Percentiles rank a stretch among this genome's conserved stretches.
Conservation (phyloP, 2,888 invertebrate genomes). For the Drosophila pegasa region DNA sequence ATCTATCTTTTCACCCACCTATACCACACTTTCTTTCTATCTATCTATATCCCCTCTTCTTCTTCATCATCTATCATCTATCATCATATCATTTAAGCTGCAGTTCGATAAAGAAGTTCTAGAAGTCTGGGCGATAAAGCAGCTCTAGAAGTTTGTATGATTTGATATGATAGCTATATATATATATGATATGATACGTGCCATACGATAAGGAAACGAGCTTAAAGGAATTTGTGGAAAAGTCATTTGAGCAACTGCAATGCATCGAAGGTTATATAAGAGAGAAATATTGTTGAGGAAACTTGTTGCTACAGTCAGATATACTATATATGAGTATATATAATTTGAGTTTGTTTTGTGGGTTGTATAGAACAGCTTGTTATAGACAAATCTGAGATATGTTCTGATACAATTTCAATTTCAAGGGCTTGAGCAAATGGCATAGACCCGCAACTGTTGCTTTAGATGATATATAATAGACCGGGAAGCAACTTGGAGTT, state of each 20-base stretch:
- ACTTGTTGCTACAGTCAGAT: neutral
- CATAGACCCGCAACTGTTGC: neutral
- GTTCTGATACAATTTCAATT: too few species aligned
- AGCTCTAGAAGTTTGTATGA: neutral
- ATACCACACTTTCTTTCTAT: too few species aligned
- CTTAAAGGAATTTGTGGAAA: neutral
- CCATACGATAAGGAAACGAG: neutral
- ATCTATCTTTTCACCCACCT: too few species aligned
- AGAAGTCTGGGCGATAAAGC: neutral
- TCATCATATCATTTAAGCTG: neutral
- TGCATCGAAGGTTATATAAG: neutral
- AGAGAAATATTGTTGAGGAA: neutral
- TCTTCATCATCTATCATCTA: too few species aligned
- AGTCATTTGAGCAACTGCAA: neutral
- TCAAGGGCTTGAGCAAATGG: neutral
- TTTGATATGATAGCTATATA: neutral
- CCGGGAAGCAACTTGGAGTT: neutral
- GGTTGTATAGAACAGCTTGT: too few species aligned
- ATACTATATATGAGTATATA: too few species aligned
- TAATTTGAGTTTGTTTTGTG: too few species aligned
- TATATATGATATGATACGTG: neutral
- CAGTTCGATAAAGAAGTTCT: neutral
- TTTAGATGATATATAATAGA: neutral
- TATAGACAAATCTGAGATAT: too few species aligned
- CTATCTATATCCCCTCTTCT: too few species aligned